A percentile compares a stretch with the other conserved stretches of the same genome.
Evolutionary conservation across 2,888 invertebrate genomes (phyloP).

Genomic region (Trichogramma dendrolimi): DNA sequence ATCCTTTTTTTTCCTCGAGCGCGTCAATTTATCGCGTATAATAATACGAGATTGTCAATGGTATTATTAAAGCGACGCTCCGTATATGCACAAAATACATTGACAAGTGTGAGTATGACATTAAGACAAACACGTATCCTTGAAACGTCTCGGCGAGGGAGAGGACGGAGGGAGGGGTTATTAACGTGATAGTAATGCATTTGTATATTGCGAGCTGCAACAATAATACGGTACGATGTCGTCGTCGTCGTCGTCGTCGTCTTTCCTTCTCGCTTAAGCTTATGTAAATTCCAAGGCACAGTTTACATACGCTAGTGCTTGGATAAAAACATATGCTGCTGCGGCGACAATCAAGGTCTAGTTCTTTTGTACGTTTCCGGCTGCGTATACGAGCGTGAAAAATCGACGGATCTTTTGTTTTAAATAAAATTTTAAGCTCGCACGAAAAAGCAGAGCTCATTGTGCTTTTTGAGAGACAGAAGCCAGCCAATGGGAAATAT

Average conservation of each 20-base stretch:
- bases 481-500: slow-evolving; percentile 25
- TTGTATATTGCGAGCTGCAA: slow-evolving; percentile 35
- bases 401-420: slow-evolving; percentile 5
- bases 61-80: too few species aligned
- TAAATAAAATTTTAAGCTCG: too few species aligned
- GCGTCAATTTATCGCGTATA: too few species aligned
- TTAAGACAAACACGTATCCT: slow-evolving; percentile 46
- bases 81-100: too few species aligned
- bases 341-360: slow-evolving; percentile 31
- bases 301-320: slow-evolving; percentile 22
- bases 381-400: slow-evolving; percentile 1
- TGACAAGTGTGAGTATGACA: slow-evolving; percentile 41
- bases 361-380: slow-evolving; percentile 35
- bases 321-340: slow-evolving; percentile 45
- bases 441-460: too few species aligned
- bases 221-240: slow-evolving; percentile 39
- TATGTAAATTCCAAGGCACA: slow-evolving; percentile 47
- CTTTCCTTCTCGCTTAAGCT: slow-evolving; percentile 31
- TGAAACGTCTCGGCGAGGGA: slow-evolving; percentile 26
- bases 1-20: too few species aligned
- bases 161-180: slow-evolving; percentile 36
- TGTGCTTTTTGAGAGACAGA: too few species aligned
- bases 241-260: slow-evolving; percentile 26
- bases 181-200: slow-evolving; percentile 44
- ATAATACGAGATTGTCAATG: too few species aligned